Evolutionary conservation across 30 jellyfish, hydroid and myxozoan species (phyloP).

Genomic region (Sanderia malayensis): DNA sequence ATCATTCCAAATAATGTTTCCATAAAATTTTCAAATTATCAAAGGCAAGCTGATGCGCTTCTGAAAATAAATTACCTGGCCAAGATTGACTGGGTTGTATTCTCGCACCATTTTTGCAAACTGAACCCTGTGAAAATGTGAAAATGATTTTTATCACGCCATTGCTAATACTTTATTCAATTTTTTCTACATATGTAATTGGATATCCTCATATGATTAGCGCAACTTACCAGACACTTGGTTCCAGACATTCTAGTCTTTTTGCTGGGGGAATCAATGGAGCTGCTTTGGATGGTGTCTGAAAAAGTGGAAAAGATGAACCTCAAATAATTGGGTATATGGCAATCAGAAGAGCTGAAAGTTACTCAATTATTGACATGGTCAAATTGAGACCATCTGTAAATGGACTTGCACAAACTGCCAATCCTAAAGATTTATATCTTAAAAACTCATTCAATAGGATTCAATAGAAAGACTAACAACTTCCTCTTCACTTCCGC

Average conservation of each 20-base stretch:
- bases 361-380: too few relatives aligned
- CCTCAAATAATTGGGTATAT: too few relatives aligned
- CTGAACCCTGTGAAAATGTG: constrained; percentile 75
- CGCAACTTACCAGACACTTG: constrained; percentile 41
- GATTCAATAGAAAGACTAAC: too few relatives aligned
- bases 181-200: neutral
- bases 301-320: too few relatives aligned
- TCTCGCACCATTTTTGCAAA: constrained; percentile 61
- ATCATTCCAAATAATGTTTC: neutral
- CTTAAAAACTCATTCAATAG: too few relatives aligned
- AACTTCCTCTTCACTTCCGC: too few relatives aligned
- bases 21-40: neutral
- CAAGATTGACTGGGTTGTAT: constrained; percentile 85
- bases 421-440: too few relatives aligned
- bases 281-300: neutral
- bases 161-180: neutral
- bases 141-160: neutral
- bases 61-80: constrained; percentile 68
- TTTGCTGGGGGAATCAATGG: constrained; percentile 46
- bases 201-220: too few relatives aligned
- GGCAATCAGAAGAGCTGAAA: too few relatives aligned
- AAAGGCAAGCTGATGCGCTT: too few relatives aligned
- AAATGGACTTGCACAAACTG: too few relatives aligned
- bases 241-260: constrained; percentile 44
- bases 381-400: too few relatives aligned